Percentiles rank a stretch among this genome's conserved stretches.
Evolutionary conservation across 92 coral and sea anemone genomes (phyloP).

Genomic region (Nematostella vectensis): DNA sequence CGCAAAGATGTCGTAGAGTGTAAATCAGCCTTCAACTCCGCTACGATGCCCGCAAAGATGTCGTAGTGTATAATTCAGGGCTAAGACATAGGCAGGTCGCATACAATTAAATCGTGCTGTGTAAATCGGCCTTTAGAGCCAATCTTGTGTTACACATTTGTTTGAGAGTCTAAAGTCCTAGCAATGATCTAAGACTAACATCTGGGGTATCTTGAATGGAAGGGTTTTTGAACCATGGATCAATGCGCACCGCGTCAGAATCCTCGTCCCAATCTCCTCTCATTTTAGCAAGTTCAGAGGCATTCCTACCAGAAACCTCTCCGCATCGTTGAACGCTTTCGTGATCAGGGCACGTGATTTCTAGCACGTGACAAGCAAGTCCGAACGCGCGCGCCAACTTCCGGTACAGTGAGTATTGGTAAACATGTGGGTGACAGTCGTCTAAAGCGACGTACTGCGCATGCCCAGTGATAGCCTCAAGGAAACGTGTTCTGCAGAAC

Average conservation of each 20-base stretch:
- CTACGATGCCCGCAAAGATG: no score
- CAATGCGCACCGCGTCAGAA: constrained; percentile 24
- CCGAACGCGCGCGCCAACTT: constrained; percentile 58
- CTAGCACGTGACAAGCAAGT: constrained; percentile 36
- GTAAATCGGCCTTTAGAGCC: no score
- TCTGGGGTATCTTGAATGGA: constrained; percentile 2
- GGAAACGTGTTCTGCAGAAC: constrained; percentile 52
- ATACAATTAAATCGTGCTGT: no score
- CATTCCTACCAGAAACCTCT: constrained; percentile 19
- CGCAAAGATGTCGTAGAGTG: no score
- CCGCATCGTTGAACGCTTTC: constrained; percentile 38
- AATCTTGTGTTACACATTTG: no score
- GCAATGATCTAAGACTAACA: constrained; percentile 3
- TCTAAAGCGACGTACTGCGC: constrained; percentile 53
- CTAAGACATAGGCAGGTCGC: no score
- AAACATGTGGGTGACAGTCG: constrained; percentile 45
- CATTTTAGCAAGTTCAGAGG: constrained; percentile 34
- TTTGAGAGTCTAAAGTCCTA: no score
- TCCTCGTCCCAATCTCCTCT: constrained; percentile 60
- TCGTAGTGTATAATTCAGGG: no score
- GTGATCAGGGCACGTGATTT: constrained; percentile 37
- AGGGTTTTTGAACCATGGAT: constrained; percentile 65
- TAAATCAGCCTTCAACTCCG: no score
- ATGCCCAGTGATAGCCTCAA: constrained; percentile 43
- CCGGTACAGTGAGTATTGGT: constrained; percentile 53